Evolutionary conservation across 2,888 invertebrate species (phyloP).

Genomic region (Danaus chrysippus): DNA sequence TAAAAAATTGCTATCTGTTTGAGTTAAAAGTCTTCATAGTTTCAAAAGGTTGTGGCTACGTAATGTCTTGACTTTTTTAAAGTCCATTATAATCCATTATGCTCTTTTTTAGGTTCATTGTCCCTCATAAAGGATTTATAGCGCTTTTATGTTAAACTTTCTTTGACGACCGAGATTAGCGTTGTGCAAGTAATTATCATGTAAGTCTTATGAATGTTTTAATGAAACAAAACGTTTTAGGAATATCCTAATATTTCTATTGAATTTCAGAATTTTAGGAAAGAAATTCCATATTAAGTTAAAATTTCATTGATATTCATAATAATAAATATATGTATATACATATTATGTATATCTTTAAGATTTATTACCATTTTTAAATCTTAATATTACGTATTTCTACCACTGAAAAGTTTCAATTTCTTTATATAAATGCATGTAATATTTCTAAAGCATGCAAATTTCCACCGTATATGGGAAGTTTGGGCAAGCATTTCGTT

Average conservation of each 20-base stretch:
- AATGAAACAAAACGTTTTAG: conserved; percentile 17
- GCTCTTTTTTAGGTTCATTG: conserved; percentile 27
- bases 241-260: conserved; percentile 10
- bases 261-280: neutral
- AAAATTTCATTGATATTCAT: no score
- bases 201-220: conserved; percentile 21
- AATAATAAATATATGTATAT: no score
- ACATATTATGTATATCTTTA: neutral
- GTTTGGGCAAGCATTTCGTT: conserved; percentile 68
- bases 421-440: conserved; percentile 37
- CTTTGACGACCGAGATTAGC: conserved; percentile 28
- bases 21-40: conserved; percentile 29
- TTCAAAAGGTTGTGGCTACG: conserved; percentile 22
- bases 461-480: conserved; percentile 58
- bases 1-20: conserved; percentile 26
- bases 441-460: conserved; percentile 68
- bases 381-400: neutral
- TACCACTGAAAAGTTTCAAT: conserved; percentile 9
- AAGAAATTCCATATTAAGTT: neutral
- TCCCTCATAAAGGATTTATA: conserved; percentile 31
- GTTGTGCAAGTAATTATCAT: conserved; percentile 23
- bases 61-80: conserved; percentile 28
- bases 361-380: neutral
- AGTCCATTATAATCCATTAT: conserved; percentile 31
- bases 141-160: conserved; percentile 27